Conservation (phyloP, 2,888 invertebrate genomes). For the Volucella inanis region DNA sequence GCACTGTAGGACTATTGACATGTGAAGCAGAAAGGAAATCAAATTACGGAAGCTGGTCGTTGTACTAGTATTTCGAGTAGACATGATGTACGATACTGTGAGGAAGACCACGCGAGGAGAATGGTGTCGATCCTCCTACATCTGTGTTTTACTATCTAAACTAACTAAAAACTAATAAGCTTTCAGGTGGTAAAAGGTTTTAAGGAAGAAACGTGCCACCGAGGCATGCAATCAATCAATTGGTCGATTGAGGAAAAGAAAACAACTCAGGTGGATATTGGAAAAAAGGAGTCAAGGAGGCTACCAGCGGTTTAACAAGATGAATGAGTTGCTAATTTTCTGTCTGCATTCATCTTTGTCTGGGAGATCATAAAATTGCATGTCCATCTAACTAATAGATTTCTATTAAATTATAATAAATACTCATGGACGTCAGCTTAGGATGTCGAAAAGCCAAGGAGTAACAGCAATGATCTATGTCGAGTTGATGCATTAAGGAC, state of each 20-base stretch:
- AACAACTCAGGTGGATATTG: constrained; percentile 14
- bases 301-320: too few relatives aligned
- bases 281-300: background rate
- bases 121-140: constrained; percentile 49
- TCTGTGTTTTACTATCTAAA: background rate
- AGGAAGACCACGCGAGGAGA: constrained; percentile 21
- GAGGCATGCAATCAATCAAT: constrained; percentile 61
- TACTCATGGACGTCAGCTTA: too few relatives aligned
- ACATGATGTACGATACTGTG: constrained; percentile 51
- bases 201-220: background rate
- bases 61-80: background rate
- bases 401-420: too few relatives aligned
- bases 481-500: too few relatives aligned
- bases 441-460: too few relatives aligned
- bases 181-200: constrained; percentile 31
- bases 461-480: too few relatives aligned
- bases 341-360: too few relatives aligned
- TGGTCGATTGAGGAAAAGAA: constrained; percentile 15
- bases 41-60: constrained; percentile 68
- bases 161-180: background rate
- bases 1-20: constrained; percentile 38
- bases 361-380: too few relatives aligned
- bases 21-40: constrained; percentile 62
- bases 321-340: too few relatives aligned
- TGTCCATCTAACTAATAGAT: too few relatives aligned